Percentiles rank a stretch among this genome's conserved stretches.
Evolutionary conservation across 2,113 vertebrate species (phyloP).

Genomic region (Coptodon rendalli): DNA sequence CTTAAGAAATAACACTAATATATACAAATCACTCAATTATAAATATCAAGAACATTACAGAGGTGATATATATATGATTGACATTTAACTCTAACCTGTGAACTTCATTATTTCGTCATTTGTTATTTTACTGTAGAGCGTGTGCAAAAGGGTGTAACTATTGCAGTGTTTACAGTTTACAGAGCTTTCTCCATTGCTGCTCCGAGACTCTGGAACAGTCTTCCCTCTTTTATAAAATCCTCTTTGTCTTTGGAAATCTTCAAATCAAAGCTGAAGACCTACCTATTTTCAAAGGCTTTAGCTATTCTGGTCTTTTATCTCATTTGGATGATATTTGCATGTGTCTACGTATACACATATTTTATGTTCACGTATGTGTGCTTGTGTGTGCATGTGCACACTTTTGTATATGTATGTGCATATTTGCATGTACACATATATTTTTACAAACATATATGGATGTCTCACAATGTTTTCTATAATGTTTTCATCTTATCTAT

Average conservation of each 20-base stretch:
- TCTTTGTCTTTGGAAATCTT: not conserved
- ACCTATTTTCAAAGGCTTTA: not conserved
- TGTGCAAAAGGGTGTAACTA: not conserved
- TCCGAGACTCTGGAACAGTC: not conserved
- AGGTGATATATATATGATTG: not conserved
- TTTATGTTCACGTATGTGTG: not conserved
- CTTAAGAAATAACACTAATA: not conserved
- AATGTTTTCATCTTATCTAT: not conserved
- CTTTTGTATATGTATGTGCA: not conserved
- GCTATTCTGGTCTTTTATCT: not conserved
- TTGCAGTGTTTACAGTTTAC: not conserved
- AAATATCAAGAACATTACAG: not conserved
- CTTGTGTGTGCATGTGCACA: not conserved
- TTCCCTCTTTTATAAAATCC: not conserved
- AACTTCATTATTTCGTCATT: accelerated
- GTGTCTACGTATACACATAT: not conserved
- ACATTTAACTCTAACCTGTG: not conserved
- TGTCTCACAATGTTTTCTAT: not conserved
- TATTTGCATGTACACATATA: not conserved
- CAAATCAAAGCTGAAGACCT: not conserved
- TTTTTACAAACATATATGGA: not conserved
- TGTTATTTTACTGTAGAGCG: not conserved
- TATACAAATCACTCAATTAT: not conserved
- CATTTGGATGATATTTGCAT: not conserved
- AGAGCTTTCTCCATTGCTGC: accelerated